These are phyloP conservation scores for Ommatoiulus sabulosus DNA, from an alignment of 2,888 invertebrate species.

Conservation along the genomic window DNA sequence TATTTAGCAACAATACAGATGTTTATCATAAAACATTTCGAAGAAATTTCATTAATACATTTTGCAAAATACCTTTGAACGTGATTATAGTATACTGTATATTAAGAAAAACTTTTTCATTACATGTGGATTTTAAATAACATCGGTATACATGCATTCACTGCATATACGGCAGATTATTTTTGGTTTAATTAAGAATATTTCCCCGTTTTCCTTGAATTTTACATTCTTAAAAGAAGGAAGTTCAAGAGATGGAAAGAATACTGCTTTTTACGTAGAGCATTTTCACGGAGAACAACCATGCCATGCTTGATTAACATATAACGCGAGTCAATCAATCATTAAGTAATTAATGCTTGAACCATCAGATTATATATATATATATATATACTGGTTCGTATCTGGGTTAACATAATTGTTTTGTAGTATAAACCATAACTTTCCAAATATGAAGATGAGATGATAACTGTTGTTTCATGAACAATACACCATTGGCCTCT, in stretches of 20 bases:
- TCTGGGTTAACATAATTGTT: background rate
- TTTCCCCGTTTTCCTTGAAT: no score
- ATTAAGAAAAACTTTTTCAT: no score
- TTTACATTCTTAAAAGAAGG: no score
- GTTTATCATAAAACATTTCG: no score
- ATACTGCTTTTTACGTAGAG: background rate
- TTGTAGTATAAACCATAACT: background rate
- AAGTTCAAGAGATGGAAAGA: background rate
- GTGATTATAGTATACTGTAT: no score
- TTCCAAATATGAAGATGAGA: background rate
- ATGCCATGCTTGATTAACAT: slow-evolving; percentile 8
- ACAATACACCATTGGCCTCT: slow-evolving; percentile 25
- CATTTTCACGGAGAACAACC: background rate
- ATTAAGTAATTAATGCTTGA: background rate
- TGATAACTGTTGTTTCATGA: background rate
- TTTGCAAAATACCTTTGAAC: no score
- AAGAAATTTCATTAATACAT: no score
- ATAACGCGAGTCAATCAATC: background rate
- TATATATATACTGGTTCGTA: background rate
- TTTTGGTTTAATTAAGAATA: no score
- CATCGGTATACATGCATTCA: no score
- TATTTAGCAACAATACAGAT: no score
- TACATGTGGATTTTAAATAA: no score
- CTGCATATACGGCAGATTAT: no score
- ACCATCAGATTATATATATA: background rate